Percentiles rank a stretch among this genome's conserved stretches.
phyloP scores from a whole-genome alignment of 2,888 invertebrate genomes.

The Drosophila crucigera region DNA sequence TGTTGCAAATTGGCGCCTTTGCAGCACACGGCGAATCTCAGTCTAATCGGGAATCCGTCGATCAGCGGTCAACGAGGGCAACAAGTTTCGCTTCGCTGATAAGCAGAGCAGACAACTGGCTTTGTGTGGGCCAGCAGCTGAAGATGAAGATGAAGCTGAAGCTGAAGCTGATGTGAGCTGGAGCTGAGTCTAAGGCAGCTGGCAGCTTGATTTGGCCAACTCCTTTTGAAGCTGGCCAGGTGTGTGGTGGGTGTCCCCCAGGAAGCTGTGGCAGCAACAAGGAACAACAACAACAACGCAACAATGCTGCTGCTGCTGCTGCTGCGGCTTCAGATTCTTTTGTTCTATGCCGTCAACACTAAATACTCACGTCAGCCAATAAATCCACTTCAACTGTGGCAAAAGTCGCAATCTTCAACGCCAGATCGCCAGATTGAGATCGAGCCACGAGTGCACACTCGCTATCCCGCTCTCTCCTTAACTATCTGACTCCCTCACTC shows the following conservation, averaged over 20 bases:
- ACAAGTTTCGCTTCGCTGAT: conserved; percentile 19
- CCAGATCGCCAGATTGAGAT: conserved; percentile 65
- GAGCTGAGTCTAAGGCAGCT: conserved; percentile 17
- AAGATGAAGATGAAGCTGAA: conserved; percentile 9
- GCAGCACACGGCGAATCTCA: background rate
- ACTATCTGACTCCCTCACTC: background rate
- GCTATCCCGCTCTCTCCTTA: background rate
- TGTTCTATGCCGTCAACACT: conserved; percentile 84
- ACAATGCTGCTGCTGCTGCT: conserved; percentile 1
- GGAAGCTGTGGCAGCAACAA: conserved; percentile 19
- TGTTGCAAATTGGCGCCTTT: conserved; percentile 4
- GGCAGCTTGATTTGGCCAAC: conserved; percentile 35
- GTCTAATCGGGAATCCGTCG: background rate
- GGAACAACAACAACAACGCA: conserved; percentile 1
- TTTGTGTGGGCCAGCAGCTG: conserved; percentile 37
- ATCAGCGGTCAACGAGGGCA: conserved; percentile 10
- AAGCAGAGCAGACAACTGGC: conserved; percentile 9
- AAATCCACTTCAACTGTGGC: conserved; percentile 83
- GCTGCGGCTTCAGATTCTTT: conserved; percentile 58
- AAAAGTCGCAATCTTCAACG: conserved; percentile 61
- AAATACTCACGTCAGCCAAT: conserved; percentile 85
- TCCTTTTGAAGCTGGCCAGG: conserved; percentile 8
- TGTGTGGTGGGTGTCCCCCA: conserved; percentile 48
- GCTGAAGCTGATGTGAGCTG: conserved; percentile 4
- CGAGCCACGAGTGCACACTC: conserved; percentile 31